phyloP scores from a whole-genome alignment of 2,797 vertebrate species.

The Sebastes matsubarae region DNA sequence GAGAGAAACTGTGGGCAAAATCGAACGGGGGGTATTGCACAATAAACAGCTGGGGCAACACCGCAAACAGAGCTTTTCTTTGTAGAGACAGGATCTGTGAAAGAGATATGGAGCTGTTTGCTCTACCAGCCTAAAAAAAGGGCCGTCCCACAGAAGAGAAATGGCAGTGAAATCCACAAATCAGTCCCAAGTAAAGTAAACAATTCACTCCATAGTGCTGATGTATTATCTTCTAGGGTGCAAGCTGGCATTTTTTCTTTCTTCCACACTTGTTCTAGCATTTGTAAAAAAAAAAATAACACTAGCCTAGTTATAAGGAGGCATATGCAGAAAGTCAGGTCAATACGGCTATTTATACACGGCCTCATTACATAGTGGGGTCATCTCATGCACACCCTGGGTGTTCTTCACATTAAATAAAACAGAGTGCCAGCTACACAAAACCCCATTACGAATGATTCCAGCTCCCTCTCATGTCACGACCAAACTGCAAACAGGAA shows the following conservation, averaged over 20 bases:
- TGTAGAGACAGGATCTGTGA: constrained; percentile 63
- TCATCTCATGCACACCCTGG: constrained; percentile 61
- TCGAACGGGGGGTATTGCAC: constrained; percentile 54
- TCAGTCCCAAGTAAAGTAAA: constrained; percentile 63
- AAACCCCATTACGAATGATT: constrained; percentile 6
- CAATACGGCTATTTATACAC: constrained; percentile 78
- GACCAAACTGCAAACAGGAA: constrained; percentile 27
- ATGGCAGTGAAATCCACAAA: constrained; percentile 69
- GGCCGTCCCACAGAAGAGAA: constrained; percentile 42
- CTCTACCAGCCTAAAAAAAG: constrained; percentile 49
- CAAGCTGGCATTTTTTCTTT: constrained; percentile 60
- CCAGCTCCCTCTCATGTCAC: constrained; percentile 9
- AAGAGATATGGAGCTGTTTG: constrained; percentile 66
- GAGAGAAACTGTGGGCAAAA: constrained; percentile 57
- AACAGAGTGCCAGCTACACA: constrained; percentile 3
- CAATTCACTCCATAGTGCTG: constrained; percentile 70
- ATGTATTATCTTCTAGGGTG: constrained; percentile 69
- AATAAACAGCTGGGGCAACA: constrained; percentile 68
- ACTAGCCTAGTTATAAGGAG: constrained; percentile 64
- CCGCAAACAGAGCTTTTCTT: constrained; percentile 67
- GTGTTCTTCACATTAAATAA: constrained; percentile 66
- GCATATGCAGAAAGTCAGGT: constrained; percentile 76
- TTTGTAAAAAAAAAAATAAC: constrained; percentile 65
- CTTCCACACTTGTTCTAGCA: constrained; percentile 64
- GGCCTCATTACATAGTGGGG: constrained; percentile 75